Conservation (phyloP, 2,888 invertebrate species). For the Lithodes maja region DNA sequence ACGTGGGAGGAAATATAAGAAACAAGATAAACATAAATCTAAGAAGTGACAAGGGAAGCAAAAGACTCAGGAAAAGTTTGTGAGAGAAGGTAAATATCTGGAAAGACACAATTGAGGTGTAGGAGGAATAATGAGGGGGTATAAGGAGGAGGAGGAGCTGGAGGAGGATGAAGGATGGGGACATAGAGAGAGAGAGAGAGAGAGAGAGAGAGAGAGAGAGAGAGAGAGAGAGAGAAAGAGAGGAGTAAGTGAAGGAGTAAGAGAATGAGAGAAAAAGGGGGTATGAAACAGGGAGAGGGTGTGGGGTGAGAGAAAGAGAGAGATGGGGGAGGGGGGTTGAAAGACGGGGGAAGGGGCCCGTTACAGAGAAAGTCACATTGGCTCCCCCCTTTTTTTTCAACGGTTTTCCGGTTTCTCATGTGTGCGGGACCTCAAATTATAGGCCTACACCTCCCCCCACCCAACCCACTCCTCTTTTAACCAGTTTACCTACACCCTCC, state of each 20-base stretch:
- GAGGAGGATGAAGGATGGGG: background rate
- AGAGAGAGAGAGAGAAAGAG: background rate
- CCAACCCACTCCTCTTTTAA: background rate
- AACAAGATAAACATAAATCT: too few relatives aligned
- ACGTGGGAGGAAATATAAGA: too few relatives aligned
- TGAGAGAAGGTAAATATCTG: too few relatives aligned
- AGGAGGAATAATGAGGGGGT: too few relatives aligned
- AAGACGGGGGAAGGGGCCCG: background rate
- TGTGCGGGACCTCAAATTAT: constrained; percentile 34
- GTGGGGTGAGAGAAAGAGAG: background rate
- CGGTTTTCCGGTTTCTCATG: constrained; percentile 44
- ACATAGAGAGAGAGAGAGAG: background rate
- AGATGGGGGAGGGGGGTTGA: background rate
- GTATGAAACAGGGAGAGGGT: background rate
- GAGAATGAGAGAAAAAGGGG: too few relatives aligned
- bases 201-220: background rate
- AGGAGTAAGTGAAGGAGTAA: too few relatives aligned
- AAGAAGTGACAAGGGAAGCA: too few relatives aligned
- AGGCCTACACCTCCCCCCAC: background rate
- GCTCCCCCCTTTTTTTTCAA: constrained; percentile 18
- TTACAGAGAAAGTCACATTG: background rate
- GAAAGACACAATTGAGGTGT: too few relatives aligned
- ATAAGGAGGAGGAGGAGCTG: background rate
- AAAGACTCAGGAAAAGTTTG: too few relatives aligned
- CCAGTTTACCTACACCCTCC: background rate